Base-by-base conservation (phyloP, 2,888 invertebrate genomes). In the Cephus pygmeus region DNA sequence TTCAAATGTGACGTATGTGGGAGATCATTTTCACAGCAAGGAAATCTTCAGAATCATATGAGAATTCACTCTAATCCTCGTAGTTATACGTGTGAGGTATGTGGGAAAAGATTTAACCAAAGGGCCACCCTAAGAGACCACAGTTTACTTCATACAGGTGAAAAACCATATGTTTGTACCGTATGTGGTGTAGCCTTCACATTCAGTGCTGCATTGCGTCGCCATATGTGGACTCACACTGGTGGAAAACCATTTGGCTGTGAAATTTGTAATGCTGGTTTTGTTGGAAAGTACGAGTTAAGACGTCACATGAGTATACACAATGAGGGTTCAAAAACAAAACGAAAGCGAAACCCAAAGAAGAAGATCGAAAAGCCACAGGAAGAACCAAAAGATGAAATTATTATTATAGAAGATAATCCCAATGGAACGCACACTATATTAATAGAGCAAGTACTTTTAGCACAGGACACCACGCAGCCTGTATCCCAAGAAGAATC, bases 1-100 rank as follows among this genome's bases (percentile, higher is more conserved):
- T 94, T 92, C 80, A 92, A 93, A 11, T 94, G 94, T 79, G 92
- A 93, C 73, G 88, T 93, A 11, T 94, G 94, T 80, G 89, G 92
- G 0, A 93, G 93, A 81, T 92, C 93, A 0, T 94, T 94, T 80
- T 91, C 91, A 0, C 91, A 91, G 73, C 88, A 91, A 76, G 91
- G 91, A 0, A 91, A 91, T 80, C 80, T 91, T 1, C 77, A 90
- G 4, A 91, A 89, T 77, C 91, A 91, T 74, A 79, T 83, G 33
- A 87, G 87, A 75, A 89, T 91, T 74, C 91, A 91, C 75, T 88
- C 87, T 4, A 91, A 91, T 83, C 90, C 91, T 0, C 81, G 91
- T 9, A 89, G 88, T 73, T 89, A 90, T 34, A 88, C 88, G 0
- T 91, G 91, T 76, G 90, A 90, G 35, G 87, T 90, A 1, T 91